Base-by-base conservation (phyloP, 1,140 invertebrate genomes). In the Magallana gigas region DNA sequence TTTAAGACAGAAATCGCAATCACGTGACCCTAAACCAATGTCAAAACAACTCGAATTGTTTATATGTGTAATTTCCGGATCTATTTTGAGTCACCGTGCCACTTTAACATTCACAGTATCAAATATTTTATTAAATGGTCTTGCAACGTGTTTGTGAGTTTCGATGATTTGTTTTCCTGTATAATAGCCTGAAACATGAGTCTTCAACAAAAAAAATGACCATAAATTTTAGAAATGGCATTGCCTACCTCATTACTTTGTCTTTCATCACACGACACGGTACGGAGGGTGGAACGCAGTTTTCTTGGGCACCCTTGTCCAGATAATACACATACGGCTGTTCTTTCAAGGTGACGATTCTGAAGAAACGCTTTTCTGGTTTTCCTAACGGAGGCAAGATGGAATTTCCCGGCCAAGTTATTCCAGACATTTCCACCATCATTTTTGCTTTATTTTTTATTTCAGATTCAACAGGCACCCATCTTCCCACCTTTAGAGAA, bases 341-440 rank as follows among this genome's bases (percentile, higher is more conserved):
- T 95, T 99, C 98, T 94, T 99, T 98, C 84, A 99, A 95, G 94
- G 99, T 99, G 18, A 98, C 98, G 84, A 99, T 98, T 94, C 97
- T 97, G 92, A 99, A 96, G 95, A 98, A 97, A 95, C 99, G 99
- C 94, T 99, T 99, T 94, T 99, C 98, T 0, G 99, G 98, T 12
- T 99, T 98, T 48, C 98, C 98, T 94, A 98, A 97, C 0, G 99
- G 99, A n/a, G 98, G 98, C 29, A 98, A 98, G 92, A 98, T 97
- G 89, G 97, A 96, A 90, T 98, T 97, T 12, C 98, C 98, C 0
- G 99, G 99, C 99, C 99, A 99, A 7, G 99, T 98, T 81, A 99
- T 99, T 94, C 99, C 98, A 94, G 99, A 98, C 90, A 99, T 99
- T 92, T 98, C 97, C 16, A 99, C 95, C 6, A 97, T 12, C 88